Evolutionary conservation across 2,113 vertebrate species (phyloP).

Genomic region (Acanthochromis polyacanthus): DNA sequence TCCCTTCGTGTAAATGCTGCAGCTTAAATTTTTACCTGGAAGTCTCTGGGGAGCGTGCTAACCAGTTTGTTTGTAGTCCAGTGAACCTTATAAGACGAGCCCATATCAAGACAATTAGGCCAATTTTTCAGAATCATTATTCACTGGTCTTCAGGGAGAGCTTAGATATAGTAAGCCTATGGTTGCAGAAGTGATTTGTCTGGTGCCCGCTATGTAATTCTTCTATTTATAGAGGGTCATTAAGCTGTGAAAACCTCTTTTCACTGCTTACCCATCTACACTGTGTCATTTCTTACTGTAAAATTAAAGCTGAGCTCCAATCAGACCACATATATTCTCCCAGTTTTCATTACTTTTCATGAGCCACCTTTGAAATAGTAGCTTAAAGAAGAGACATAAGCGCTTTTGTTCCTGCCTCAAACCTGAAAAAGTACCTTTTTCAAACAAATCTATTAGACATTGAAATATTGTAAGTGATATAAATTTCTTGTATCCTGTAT

Average conservation of each 20-base stretch:
- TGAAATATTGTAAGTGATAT: conserved; percentile 25
- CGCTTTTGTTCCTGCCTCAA: conserved; percentile 12
- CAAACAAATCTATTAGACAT: conserved; percentile 27
- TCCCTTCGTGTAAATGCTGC: conserved; percentile 17
- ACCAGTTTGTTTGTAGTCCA: conserved; percentile 51
- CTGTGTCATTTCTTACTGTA: conserved; percentile 77
- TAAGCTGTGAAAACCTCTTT: conserved; percentile 76
- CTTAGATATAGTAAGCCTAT: conserved; percentile 36
- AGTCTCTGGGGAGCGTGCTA: conserved; percentile 20
- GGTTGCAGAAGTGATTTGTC: conserved; percentile 68
- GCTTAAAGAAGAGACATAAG: conserved; percentile 43
- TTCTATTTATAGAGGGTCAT: conserved; percentile 81
- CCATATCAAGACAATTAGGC: conserved; percentile 61
- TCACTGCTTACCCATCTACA: conserved; percentile 65
- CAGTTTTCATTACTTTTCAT: conserved; percentile 65
- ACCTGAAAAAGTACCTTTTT: conserved; percentile 29
- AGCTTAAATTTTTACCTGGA: conserved; percentile 7
- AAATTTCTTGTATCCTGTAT: conserved; percentile 19
- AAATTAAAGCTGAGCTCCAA: conserved; percentile 77
- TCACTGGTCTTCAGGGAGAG: conserved; percentile 53
- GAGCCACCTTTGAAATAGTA: conserved; percentile 51
- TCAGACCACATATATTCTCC: conserved; percentile 81
- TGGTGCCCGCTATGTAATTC: conserved; percentile 71
- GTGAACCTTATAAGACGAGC: conserved; percentile 39
- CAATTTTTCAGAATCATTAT: conserved; percentile 69